Percentiles rank a stretch among this genome's conserved stretches.
Conservation (phyloP, 2,113 vertebrate genomes). For the Crotophaga sulcirostris region DNA sequence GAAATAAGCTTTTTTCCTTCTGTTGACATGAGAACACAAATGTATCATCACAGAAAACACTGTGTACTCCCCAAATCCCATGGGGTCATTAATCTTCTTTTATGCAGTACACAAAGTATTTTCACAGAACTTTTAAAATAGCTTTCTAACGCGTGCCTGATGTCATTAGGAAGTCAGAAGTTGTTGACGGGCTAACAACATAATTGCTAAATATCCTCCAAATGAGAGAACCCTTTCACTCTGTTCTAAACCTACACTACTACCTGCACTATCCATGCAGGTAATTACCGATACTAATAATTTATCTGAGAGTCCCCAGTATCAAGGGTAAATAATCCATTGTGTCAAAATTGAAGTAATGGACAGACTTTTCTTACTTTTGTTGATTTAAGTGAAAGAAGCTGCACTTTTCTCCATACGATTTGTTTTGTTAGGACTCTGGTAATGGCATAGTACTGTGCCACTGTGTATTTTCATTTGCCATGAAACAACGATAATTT, state of each 20-base stretch:
- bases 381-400: background rate
- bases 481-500: slow-evolving; percentile 45
- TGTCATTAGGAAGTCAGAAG: background rate
- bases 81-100: background rate
- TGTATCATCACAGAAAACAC: background rate
- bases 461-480: slow-evolving; percentile 39
- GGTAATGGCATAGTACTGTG: background rate
- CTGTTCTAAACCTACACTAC: background rate
- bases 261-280: background rate
- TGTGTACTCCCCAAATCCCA: slow-evolving; percentile 28
- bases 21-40: background rate
- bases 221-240: background rate
- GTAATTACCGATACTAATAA: background rate
- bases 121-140: slow-evolving; percentile 22
- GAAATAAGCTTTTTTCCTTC: background rate
- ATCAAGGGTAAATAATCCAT: background rate
- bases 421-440: background rate
- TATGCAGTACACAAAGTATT: background rate
- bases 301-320: background rate
- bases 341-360: background rate
- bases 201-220: background rate
- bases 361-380: background rate
- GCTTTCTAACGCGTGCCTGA: background rate
- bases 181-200: background rate
- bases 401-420: background rate